Conservation (phyloP, 1,140 invertebrate genomes). For the Trigoniulus corallinus region DNA sequence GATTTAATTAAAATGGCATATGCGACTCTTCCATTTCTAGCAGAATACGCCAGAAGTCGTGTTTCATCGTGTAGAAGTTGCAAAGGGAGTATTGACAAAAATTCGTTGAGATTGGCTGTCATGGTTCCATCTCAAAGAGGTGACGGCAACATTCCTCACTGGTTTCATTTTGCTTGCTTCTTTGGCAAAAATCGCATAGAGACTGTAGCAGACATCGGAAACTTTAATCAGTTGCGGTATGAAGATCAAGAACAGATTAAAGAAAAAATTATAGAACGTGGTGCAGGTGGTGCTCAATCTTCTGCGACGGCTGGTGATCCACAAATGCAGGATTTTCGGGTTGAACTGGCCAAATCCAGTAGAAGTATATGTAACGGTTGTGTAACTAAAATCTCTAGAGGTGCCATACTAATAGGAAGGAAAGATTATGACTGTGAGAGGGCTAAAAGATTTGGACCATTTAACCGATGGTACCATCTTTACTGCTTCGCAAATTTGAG, state of each 20-base stretch:
- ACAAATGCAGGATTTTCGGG: constrained; percentile 39
- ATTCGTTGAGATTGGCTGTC: constrained; percentile 54
- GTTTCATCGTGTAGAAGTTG: constrained; percentile 70
- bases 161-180: constrained; percentile 83
- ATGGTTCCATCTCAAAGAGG: constrained; percentile 78
- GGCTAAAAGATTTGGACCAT: constrained; percentile 47
- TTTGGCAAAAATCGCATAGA: constrained; percentile 62
- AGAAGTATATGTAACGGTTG: constrained; percentile 66
- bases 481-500: constrained; percentile 76
- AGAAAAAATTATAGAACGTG: constrained; percentile 33
- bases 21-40: constrained; percentile 63
- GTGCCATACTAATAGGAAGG: constrained; percentile 62
- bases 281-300: neutral
- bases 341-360: constrained; percentile 80
- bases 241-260: constrained; percentile 74
- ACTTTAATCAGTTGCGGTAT: constrained; percentile 65
- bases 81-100: constrained; percentile 55
- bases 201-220: constrained; percentile 55
- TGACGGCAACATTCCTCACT: constrained; percentile 70
- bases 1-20: too few species aligned
- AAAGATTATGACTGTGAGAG: constrained; percentile 69
- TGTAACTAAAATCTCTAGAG: constrained; percentile 68
- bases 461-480: constrained; percentile 68
- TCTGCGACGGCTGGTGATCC: neutral
- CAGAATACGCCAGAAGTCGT: constrained; percentile 79